Conservation (phyloP, 2,113 vertebrate species). For the Gasterosteus nipponicus region DNA sequence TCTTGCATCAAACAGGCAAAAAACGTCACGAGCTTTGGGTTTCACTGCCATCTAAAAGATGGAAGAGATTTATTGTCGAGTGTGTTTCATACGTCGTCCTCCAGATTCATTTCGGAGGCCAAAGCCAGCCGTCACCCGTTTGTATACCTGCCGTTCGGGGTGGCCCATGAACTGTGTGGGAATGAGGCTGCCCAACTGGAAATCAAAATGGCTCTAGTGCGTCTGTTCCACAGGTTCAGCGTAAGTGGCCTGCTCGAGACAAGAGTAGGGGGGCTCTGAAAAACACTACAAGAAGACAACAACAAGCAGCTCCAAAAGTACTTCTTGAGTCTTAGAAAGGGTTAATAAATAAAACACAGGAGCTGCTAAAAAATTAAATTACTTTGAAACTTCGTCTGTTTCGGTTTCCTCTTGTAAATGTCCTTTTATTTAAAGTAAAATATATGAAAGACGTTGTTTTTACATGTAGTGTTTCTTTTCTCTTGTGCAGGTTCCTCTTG, state of each 20-base stretch:
- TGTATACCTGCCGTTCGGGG: conserved; percentile 92
- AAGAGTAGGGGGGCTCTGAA: conserved; percentile 78
- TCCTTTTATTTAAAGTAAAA: not conserved
- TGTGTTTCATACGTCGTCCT: not conserved
- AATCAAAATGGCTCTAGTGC: conserved; percentile 87
- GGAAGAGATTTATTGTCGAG: not conserved
- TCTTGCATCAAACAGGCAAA: too few species aligned
- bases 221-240: conserved; percentile 84
- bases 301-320: not conserved
- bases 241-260: conserved; percentile 87
- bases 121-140: conserved; percentile 84
- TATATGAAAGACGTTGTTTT: not conserved
- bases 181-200: conserved; percentile 90
- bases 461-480: not conserved
- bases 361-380: too few species aligned
- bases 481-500: conserved; percentile 87
- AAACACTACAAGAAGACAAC: too few species aligned
- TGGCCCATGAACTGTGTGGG: conserved; percentile 94
- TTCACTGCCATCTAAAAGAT: too few species aligned
- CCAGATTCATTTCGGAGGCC: conserved; percentile 89
- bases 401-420: not conserved
- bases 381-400: not conserved
- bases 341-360: not conserved
- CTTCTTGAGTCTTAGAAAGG: not conserved
- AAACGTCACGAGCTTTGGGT: too few species aligned